Conservation (phyloP, 2,888 invertebrate genomes). For the Alsophila aescularia region DNA sequence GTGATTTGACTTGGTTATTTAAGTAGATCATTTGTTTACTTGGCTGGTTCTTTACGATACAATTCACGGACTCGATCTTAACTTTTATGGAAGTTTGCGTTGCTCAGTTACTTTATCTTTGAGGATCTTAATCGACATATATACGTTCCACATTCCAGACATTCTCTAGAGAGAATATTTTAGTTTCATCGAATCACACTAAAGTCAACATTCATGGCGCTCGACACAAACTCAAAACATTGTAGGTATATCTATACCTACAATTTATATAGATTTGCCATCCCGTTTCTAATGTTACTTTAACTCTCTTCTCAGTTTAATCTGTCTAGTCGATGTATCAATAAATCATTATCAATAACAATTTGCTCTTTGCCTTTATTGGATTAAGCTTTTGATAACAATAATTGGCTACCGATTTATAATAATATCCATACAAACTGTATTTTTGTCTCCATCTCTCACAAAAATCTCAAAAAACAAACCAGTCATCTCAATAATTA, state of each 20-base stretch:
- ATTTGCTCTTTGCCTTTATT: not conserved
- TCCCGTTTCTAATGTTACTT: too few species aligned
- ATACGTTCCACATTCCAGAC: too few species aligned
- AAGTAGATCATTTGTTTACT: not conserved
- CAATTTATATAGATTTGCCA: too few species aligned
- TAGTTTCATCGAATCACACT: too few species aligned
- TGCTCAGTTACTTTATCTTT: not conserved
- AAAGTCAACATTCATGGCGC: too few species aligned
- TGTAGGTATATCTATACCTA: too few species aligned
- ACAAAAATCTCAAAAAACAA: slow-evolving; percentile 20
- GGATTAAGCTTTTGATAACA: not conserved
- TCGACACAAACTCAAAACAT: too few species aligned
- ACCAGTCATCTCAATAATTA: slow-evolving; percentile 58
- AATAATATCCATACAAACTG: not conserved
- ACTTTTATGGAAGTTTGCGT: not conserved
- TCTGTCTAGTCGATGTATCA: too few species aligned
- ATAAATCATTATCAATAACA: too few species aligned
- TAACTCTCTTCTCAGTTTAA: too few species aligned
- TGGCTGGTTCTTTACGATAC: not conserved
- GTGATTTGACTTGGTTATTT: slow-evolving; percentile 25
- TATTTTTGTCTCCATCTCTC: slow-evolving; percentile 10
- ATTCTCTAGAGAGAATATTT: too few species aligned
- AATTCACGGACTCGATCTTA: not conserved
- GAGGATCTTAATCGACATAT: not conserved
- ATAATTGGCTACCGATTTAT: slow-evolving; percentile 1